Conservation (phyloP, 2,797 vertebrate species). For the Picus viridis region DNA sequence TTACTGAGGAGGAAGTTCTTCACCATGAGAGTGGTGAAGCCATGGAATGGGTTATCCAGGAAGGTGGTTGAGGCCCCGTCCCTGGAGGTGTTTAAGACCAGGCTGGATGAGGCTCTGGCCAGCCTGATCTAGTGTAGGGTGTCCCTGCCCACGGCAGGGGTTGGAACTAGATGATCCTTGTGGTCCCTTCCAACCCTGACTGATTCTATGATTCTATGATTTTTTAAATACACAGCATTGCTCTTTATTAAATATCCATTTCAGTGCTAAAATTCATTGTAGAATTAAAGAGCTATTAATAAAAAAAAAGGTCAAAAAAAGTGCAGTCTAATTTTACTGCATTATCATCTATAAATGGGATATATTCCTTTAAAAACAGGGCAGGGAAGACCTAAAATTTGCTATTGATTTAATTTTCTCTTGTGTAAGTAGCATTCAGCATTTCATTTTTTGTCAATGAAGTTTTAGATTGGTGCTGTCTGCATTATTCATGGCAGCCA, state of each 20-base stretch:
- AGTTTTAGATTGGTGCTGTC: neutral
- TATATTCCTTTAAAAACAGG: neutral
- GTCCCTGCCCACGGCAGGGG: no score
- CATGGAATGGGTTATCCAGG: no score
- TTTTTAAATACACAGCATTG: neutral
- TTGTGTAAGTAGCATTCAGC: neutral
- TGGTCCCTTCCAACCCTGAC: no score
- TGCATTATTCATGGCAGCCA: neutral
- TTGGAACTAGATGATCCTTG: no score
- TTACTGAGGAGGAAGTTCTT: no score
- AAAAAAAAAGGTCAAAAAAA: neutral
- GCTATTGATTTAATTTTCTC: neutral
- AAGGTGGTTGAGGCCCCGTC: no score
- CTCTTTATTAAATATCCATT: neutral
- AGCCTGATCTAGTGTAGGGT: no score
- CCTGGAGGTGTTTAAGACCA: no score
- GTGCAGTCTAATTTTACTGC: neutral
- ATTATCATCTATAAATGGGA: neutral
- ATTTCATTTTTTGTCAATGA: neutral
- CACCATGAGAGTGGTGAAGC: no score
- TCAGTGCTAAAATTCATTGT: neutral
- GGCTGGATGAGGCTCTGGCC: no score
- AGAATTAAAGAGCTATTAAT: neutral
- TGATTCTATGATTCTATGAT: no score
- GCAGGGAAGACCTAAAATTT: neutral